Percentiles rank a stretch among this genome's conserved stretches.
These are phyloP conservation scores for Leucania comma DNA, from an alignment of 2,888 invertebrate species.

Conservation along the genomic window DNA sequence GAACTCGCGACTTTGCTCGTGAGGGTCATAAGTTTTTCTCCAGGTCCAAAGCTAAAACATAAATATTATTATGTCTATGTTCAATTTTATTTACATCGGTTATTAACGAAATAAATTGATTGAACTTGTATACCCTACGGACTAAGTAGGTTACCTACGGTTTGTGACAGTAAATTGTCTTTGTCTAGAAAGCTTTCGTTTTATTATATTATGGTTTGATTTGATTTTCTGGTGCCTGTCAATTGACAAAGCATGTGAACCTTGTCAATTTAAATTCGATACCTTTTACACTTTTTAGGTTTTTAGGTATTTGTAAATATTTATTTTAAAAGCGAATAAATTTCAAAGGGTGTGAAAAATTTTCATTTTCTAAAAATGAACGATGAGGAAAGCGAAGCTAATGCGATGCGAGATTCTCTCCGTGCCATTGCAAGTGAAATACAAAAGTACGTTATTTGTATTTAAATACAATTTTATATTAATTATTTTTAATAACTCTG, in stretches of 20 bases:
- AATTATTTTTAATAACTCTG: too few species aligned
- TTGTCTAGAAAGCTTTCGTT: neutral
- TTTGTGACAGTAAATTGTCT: conserved; percentile 7
- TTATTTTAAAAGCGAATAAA: conserved; percentile 20
- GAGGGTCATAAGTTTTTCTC: too few species aligned
- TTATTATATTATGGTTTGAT: conserved; percentile 2
- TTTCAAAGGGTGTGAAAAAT: conserved; percentile 19
- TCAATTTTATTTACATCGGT: too few species aligned
- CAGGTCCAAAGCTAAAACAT: too few species aligned
- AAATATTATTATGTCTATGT: too few species aligned
- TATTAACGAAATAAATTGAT: too few species aligned
- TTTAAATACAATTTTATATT: neutral
- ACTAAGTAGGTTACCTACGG: too few species aligned
- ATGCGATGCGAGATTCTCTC: conserved; percentile 73
- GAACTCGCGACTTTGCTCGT: too few species aligned
- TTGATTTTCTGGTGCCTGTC: conserved; percentile 9
- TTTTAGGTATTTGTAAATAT: neutral
- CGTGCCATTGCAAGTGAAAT: conserved; percentile 77
- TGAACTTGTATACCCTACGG: too few species aligned
- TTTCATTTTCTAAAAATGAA: conserved; percentile 36
- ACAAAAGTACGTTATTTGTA: conserved; percentile 70
- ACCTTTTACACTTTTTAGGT: conserved; percentile 17
- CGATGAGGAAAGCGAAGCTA: conserved; percentile 49
- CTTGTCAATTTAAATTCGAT: conserved; percentile 23
- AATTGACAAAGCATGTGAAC: neutral